Conservation (phyloP, 2,113 vertebrate species). For the Sinocyclocheilus maitianheensis region DNA sequence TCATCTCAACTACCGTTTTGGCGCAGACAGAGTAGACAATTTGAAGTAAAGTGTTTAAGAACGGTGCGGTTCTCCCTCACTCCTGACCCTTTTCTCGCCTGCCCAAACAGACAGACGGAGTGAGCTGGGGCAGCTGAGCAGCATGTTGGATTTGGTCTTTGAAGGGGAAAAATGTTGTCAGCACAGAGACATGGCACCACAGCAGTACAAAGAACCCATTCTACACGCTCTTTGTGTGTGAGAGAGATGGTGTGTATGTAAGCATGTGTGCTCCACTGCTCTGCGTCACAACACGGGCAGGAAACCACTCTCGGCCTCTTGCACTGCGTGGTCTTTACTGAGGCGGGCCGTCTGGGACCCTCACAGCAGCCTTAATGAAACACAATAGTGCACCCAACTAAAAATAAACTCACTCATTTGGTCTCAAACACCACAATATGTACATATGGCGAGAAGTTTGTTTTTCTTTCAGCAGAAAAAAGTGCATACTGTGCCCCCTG, state of each 20-base stretch:
- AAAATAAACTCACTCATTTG: conserved; percentile 72
- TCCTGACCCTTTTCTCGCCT: conserved; percentile 2
- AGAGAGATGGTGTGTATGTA: conserved; percentile 43
- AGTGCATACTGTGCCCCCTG: neutral
- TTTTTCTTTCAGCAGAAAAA: conserved; percentile 43
- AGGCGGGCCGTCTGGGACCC: conserved; percentile 59
- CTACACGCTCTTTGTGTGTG: conserved; percentile 44
- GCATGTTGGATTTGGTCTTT: conserved; percentile 41
- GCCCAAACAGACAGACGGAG: conserved; percentile 5
- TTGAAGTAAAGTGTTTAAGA: neutral
- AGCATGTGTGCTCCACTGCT: conserved; percentile 41
- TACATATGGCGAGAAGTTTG: conserved; percentile 13
- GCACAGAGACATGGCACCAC: conserved; percentile 49
- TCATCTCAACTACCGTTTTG: neutral
- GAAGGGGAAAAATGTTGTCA: conserved; percentile 61
- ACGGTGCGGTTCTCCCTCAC: neutral
- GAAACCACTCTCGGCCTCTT: conserved; percentile 60
- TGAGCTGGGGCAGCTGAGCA: conserved; percentile 43
- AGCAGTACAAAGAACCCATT: conserved; percentile 61
- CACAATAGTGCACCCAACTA: conserved; percentile 67
- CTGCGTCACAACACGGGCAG: conserved; percentile 60
- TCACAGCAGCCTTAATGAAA: conserved; percentile 66
- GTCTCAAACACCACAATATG: conserved; percentile 60
- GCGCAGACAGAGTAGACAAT: neutral
- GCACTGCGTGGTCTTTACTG: conserved; percentile 37